A percentile compares a stretch with the other conserved stretches of the same genome.
phyloP scores from a whole-genome alignment of 2,888 invertebrate genomes.

The Polyommatus icarus region DNA sequence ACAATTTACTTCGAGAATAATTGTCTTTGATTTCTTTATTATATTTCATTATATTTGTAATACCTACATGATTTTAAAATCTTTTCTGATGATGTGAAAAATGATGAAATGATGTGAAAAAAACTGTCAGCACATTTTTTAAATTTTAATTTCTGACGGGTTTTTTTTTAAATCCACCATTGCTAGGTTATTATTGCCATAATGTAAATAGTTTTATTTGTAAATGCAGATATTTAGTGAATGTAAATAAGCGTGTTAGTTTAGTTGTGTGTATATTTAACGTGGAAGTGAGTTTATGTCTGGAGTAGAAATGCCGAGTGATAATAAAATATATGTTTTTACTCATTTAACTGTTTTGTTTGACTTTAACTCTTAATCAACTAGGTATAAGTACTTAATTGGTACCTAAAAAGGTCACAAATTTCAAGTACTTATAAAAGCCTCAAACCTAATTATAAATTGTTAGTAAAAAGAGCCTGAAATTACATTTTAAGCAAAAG shows the following conservation, averaged over 20 bases:
- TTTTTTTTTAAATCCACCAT: background rate
- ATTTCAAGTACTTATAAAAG: too few species aligned
- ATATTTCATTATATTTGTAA: too few species aligned
- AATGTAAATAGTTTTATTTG: slow-evolving; percentile 29
- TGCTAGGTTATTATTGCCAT: slow-evolving; percentile 6
- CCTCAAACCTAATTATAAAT: too few species aligned
- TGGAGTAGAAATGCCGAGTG: slow-evolving; percentile 67
- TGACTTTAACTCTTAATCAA: background rate
- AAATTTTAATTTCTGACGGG: background rate
- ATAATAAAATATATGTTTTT: slow-evolving; percentile 79
- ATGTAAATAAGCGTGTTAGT: slow-evolving; percentile 42
- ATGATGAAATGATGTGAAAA: too few species aligned
- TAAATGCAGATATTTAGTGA: slow-evolving; percentile 26
- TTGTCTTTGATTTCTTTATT: too few species aligned
- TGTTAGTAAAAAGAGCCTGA: too few species aligned
- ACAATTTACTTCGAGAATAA: background rate
- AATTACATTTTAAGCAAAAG: too few species aligned
- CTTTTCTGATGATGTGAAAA: too few species aligned
- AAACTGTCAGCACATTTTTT: background rate
- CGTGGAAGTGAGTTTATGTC: slow-evolving; percentile 55
- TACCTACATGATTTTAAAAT: too few species aligned
- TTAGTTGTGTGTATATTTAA: slow-evolving; percentile 63
- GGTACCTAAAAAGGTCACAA: too few species aligned
- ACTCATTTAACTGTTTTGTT: slow-evolving; percentile 69
- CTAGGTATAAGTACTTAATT: background rate